Evolutionary conservation across 2,888 invertebrate species (phyloP).

Genomic region (Tinea trinotella): DNA sequence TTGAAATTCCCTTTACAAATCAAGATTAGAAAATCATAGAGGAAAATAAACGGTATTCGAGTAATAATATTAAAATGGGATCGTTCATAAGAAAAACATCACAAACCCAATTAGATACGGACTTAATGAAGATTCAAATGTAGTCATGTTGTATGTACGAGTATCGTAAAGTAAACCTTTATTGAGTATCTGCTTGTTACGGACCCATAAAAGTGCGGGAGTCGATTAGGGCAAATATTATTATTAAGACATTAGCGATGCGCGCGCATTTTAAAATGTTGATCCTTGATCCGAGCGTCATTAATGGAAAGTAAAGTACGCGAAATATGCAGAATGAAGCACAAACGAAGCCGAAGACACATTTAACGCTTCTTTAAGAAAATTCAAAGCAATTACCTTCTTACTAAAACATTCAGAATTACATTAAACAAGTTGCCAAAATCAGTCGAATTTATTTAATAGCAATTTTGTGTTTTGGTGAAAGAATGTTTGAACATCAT

Average conservation of each 20-base stretch:
- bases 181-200: conserved; percentile 7
- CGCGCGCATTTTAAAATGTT: conserved; percentile 2
- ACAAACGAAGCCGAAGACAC: background rate
- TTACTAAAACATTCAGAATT: conserved; percentile 16
- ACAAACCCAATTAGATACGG: background rate
- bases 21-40: background rate
- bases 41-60: background rate
- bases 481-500: background rate
- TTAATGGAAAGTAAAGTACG: conserved; percentile 16
- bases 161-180: background rate
- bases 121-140: background rate
- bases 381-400: conserved; percentile 13
- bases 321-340: conserved; percentile 11
- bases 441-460: background rate
- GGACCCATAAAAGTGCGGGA: conserved; percentile 13
- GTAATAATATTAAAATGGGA: background rate
- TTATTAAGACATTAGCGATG: conserved; percentile 18
- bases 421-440: conserved; percentile 9
- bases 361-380: background rate
- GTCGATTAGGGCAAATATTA: conserved; percentile 19
- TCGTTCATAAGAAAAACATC: background rate
- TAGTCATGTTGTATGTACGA: background rate
- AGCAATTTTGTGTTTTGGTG: background rate
- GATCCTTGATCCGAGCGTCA: conserved; percentile 8
- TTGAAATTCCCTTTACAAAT: conserved; percentile 11